Percentiles rank a stretch among this genome's conserved stretches.
Evolutionary conservation across 2,888 invertebrate species (phyloP).

Genomic region (Hedychridium roseum): DNA sequence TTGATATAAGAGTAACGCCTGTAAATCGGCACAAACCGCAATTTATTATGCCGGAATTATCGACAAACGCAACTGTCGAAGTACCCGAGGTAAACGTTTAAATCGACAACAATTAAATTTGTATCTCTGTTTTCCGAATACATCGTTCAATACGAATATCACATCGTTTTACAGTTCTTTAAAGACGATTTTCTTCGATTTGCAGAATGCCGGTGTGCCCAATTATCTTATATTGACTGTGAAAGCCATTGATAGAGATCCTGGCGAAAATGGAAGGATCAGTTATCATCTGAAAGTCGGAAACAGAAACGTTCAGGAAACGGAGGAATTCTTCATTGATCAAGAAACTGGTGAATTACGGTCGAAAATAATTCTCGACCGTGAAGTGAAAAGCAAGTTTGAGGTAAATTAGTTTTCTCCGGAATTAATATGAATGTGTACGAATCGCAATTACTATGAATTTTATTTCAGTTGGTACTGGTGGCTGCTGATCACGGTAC

Average conservation of each 20-base stretch:
- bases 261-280: conserved; percentile 83
- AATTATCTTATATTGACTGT: conserved; percentile 83
- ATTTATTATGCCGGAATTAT: conserved; percentile 79
- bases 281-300: conserved; percentile 84
- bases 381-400: conserved; percentile 75
- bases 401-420: conserved; percentile 63
- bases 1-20: conserved; percentile 79
- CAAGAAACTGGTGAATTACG: conserved; percentile 80
- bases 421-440: not conserved
- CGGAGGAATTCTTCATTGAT: conserved; percentile 83
- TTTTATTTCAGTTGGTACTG: conserved; percentile 72
- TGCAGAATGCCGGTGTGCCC: conserved; percentile 76
- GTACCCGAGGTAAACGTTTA: conserved; percentile 76
- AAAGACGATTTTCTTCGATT: conserved; percentile 23
- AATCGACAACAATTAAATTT: conserved; percentile 8
- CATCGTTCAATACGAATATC: no score
- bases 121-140: no score
- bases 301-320: conserved; percentile 80
- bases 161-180: no score
- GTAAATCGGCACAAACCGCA: conserved; percentile 85
- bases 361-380: conserved; percentile 80
- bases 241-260: conserved; percentile 82
- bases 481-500: conserved; percentile 86
- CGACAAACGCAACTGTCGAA: conserved; percentile 80
- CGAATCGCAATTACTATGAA: not conserved